phyloP scores from a whole-genome alignment of 2,113 vertebrate genomes.

The Hydrolagus affinis region DNA sequence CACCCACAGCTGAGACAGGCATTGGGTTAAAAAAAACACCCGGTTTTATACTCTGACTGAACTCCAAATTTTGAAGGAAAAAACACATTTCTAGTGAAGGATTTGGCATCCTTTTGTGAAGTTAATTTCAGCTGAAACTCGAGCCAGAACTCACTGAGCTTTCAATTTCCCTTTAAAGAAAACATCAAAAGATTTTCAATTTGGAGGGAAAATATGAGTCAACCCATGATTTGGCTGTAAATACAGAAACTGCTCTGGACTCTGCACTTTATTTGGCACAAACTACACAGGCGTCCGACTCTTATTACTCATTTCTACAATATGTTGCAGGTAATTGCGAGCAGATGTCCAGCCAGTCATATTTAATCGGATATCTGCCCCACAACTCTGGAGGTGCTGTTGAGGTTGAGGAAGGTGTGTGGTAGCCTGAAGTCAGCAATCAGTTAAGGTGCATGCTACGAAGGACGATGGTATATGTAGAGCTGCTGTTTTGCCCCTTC shows the following conservation, averaged over 20 bases:
- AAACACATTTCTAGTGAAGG: constrained; percentile 16
- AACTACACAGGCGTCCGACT: constrained; percentile 1
- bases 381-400: not conserved
- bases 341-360: constrained; percentile 23
- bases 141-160: not conserved
- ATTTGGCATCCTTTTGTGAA: not conserved
- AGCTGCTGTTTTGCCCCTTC: too few relatives aligned
- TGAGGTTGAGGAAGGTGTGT: too few relatives aligned
- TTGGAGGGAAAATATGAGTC: not conserved
- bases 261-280: constrained; percentile 27
- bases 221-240: not conserved
- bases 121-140: not conserved
- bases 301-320: constrained; percentile 33
- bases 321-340: constrained; percentile 13
- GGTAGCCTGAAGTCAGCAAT: too few relatives aligned
- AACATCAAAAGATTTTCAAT: not conserved
- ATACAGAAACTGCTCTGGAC: constrained; percentile 8
- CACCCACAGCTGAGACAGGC: too few relatives aligned
- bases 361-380: constrained; percentile 21
- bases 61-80: not conserved
- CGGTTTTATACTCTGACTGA: not conserved
- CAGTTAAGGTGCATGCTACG: too few relatives aligned
- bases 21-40: too few relatives aligned
- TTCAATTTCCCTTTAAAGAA: constrained; percentile 8
- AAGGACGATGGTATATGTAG: too few relatives aligned